Evolutionary conservation across 64 coral and sea anemone genomes (phyloP), one percentile per base, ranked within the genome.

Genomic region (Anthopleura sola): DNA sequence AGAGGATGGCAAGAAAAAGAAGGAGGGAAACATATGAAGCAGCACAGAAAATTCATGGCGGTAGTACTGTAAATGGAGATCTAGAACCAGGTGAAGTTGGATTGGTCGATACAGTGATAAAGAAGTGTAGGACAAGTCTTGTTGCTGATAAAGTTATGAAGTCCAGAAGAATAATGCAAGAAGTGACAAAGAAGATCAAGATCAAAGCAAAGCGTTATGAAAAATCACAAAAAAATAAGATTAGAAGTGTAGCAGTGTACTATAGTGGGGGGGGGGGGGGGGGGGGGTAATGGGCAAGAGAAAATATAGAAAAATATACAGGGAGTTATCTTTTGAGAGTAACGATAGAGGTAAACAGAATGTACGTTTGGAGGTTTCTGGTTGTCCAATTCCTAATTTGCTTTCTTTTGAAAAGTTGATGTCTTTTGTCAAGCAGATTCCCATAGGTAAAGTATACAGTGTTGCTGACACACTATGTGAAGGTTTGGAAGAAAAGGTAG

Each of bases 281-380:
- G 85, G 68, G 21, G 85, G 85, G 66, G 69, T 87, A 13, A 75
- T 76, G 17, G 71, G 85, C 24, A 87, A 87, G 71, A 55, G 37
- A 51, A 55, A 68, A 28, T 86, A 86, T 46, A 69, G 84, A 19
- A 37, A 32, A 55, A 24, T 28, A 33, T 86, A 86, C 44, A 86
- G 84, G 69, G 68, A 71, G 6, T 6, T 4, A 11, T 5, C 69
- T 33, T 75, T 31, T 75, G 29, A 37, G 26, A 68, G 62, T 68
- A 68, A 19, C 3, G 17, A 6, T 34, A 7, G 10, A 6, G 62
- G 6, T n/a, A 46, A 54, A 2, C 55, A 33, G 21, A 75, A 29
- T 64, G 77, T 60, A 55, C 32, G 76, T 20, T 49, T 86, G 49
- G 64, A 8, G 18, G 47, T 86, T 86, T 23, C 38, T 71, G 31